phyloP scores from a whole-genome alignment of 2,888 invertebrate genomes.

The Pilophorus perplexus region DNA sequence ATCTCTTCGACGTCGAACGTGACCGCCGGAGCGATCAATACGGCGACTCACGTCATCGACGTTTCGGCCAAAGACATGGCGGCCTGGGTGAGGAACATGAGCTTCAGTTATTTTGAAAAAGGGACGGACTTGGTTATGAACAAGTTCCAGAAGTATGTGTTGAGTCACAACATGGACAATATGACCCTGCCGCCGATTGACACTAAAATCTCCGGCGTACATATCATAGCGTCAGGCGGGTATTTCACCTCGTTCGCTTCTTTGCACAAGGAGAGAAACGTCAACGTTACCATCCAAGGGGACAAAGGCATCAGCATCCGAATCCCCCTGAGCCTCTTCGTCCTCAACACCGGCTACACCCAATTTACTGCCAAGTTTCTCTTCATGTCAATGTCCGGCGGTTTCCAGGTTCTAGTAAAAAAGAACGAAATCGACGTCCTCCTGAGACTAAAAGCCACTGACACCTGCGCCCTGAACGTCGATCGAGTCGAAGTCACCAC shows the following conservation, averaged over 20 bases:
- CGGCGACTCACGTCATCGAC: constrained; percentile 5
- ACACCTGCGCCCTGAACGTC: constrained; percentile 19
- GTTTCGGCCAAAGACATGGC: background rate
- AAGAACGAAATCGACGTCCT: background rate
- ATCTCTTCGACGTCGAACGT: background rate
- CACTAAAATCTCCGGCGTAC: constrained; percentile 9
- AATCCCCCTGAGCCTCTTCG: background rate
- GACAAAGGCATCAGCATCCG: constrained; percentile 8
- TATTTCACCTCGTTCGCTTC: constrained; percentile 16
- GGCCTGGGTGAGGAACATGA: constrained; percentile 21
- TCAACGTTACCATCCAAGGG: constrained; percentile 4
- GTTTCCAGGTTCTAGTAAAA: background rate
- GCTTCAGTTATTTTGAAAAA: background rate
- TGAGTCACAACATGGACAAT: background rate
- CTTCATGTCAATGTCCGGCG: constrained; percentile 15
- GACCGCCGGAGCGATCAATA: background rate
- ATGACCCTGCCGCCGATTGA: constrained; percentile 15
- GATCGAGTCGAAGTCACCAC: constrained; percentile 6
- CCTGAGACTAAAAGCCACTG: constrained; percentile 6
- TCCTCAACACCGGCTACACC: constrained; percentile 4
- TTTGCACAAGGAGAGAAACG: background rate
- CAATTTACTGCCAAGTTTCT: constrained; percentile 3
- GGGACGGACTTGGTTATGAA: constrained; percentile 1
- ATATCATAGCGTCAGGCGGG: constrained; percentile 10
- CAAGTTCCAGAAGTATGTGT: constrained; percentile 2